Evolutionary conservation across 2,113 vertebrate species (phyloP), one percentile per base, ranked within the genome.

Genomic region (Upupa epops): DNA sequence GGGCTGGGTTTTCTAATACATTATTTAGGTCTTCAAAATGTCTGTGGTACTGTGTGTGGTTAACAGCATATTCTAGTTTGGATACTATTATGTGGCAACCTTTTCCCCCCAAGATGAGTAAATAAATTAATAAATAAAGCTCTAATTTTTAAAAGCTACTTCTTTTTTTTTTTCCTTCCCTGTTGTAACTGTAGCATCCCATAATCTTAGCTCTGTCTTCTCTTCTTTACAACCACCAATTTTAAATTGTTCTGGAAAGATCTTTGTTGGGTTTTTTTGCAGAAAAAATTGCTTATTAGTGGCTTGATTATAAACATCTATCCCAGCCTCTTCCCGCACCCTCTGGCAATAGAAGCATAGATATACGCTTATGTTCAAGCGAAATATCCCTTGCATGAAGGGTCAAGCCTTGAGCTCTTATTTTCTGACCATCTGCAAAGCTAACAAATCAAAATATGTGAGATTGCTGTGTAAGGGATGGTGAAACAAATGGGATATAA

Each of bases 21-120:
- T 96, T 95, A 96, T 96, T 90, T 81, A 89, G 87, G 52, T 74
- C 63, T 96, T 96, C 75, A 95, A 42, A 91, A 92, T 92, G 73
- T 89, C 91, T 93, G 63, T 87, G 37, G 54, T 88, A n/a, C 65
- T 75, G 74, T 68, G 22, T 83, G 75, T 71, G 73, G 76, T 92
- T 96, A 91, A 93, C 82, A 79, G 88, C 70, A 40, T 93, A 69
- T 94, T 96, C 90, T 81, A 97, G 59, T 91, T 92, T 95, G 86
- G 96, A 15, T 97, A 94, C 70, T 86, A 86, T 51, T 93, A 91
- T 88, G 88, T 88, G 60, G 85, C 91, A 92, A 75, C 78, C 61
- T 15, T 21, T 89, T 94, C 95, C 88, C n/a, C 70, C 96, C 94
- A 52, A 37, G 85, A 24, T 21, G 1, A 52, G 81, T 58, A 74